phyloP scores from a whole-genome alignment of 2,113 vertebrate genomes.

The Seriola rivoliana region DNA sequence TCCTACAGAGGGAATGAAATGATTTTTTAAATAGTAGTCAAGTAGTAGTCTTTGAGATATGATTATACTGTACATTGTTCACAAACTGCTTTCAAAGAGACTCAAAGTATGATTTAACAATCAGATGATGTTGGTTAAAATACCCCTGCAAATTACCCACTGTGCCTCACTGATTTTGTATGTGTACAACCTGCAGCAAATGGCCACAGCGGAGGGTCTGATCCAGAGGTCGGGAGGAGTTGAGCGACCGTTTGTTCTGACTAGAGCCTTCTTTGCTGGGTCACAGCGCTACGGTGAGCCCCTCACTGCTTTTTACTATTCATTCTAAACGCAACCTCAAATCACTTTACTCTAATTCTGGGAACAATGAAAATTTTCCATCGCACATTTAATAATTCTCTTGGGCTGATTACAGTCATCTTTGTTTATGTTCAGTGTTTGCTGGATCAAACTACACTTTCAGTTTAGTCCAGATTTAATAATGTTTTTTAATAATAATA shows the following conservation, averaged over 20 bases:
- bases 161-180: not conserved
- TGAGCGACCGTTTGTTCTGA: slow-evolving; percentile 91
- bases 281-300: slow-evolving; percentile 91
- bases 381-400: not conserved
- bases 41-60: not conserved
- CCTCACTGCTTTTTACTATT: not conserved
- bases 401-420: not conserved
- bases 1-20: not conserved
- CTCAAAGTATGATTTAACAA: not conserved
- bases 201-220: slow-evolving; percentile 90
- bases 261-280: slow-evolving; percentile 92
- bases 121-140: not conserved
- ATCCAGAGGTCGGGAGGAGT: slow-evolving; percentile 88
- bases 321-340: no score
- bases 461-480: no score
- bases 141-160: no score
- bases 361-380: not conserved
- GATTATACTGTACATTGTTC: not conserved
- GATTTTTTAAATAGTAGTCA: not conserved
- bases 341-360: not conserved
- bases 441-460: no score
- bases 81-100: not conserved
- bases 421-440: not conserved
- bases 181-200: slow-evolving; percentile 84
- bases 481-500: no score